Conservation (phyloP, 2,888 invertebrate genomes). For the Leptopilina syphax region DNA sequence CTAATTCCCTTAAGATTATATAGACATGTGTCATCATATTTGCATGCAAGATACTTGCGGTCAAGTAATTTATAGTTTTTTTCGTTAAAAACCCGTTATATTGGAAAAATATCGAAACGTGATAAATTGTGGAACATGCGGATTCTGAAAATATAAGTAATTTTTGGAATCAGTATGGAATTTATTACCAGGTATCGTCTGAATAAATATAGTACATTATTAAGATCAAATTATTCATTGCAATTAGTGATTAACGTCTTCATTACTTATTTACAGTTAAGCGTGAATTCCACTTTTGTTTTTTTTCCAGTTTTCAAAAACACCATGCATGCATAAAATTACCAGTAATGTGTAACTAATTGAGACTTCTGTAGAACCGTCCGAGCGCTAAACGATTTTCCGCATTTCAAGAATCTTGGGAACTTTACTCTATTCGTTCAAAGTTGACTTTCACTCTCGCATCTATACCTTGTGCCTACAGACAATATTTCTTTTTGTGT, state of each 20-base stretch:
- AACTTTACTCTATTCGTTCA: conserved; percentile 1
- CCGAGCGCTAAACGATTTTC: conserved; percentile 17
- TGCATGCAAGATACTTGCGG: neutral
- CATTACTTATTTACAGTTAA: conserved; percentile 16
- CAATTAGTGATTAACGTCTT: conserved; percentile 17
- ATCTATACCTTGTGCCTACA: neutral
- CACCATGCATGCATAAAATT: conserved; percentile 14
- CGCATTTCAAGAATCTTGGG: conserved; percentile 29
- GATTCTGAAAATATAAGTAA: neutral
- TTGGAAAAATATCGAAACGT: neutral
- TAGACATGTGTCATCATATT: neutral
- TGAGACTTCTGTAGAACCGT: conserved; percentile 33
- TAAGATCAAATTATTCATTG: conserved; percentile 9
- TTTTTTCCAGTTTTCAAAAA: neutral
- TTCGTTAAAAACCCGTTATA: neutral
- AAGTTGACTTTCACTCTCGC: conserved; percentile 28
- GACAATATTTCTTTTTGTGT: neutral
- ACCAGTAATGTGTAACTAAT: conserved; percentile 24
- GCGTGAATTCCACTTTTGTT: conserved; percentile 8
- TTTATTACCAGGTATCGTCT: conserved; percentile 5
- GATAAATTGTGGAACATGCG: neutral
- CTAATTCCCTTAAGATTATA: neutral
- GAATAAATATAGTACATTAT: neutral
- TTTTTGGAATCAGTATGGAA: neutral
- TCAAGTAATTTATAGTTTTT: neutral